Evolutionary conservation across 1,140 invertebrate genomes (phyloP), one percentile per base, ranked within the genome.

Genomic region (Tenebrio molitor): DNA sequence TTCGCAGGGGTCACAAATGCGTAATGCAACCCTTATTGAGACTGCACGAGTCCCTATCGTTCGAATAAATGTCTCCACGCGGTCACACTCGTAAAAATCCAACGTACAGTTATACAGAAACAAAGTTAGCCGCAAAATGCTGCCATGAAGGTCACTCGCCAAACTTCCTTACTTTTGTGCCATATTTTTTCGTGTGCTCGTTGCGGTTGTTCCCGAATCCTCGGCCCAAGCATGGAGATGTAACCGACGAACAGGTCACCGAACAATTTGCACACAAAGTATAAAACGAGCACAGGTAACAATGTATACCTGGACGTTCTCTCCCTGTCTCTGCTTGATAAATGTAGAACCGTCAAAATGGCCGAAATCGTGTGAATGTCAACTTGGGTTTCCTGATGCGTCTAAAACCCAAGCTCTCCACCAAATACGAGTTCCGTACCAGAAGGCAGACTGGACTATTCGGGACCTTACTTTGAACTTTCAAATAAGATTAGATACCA

Each of bases 1-100:
- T 39, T 39, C 36, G 36, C 36, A 39, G 36, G 36, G 36, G 36
- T 39, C 23, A 53, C 23, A 7, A 53, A 53, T 42, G 64, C 64
- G 64, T 66, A 66, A 66, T 44, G 36, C 64, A 66, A 44, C 64
- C 64, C 63, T 41, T 39, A 23, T 66, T 66, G 34, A 42, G 63
- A n/a, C 64, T 7, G 39, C 10, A 42, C 29, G 16, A 39, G 42
- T 44, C 6, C 5, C 63, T 39, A 5, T 29, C 25, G 3, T 29
- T 29, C 25, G 25, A 29, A 12, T 39, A 12, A 39, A 39, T 7
- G 5, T 39, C n/a, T 39, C 2, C 36, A 39, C 36, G n/a, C 36
- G n/a, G 2, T 39, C 36, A 39, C 12, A 39, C 36, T 3, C 36
- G 6, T 39, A 33, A 33, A 33, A 33, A 33, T 33, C 4, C 29